Percentiles rank a stretch among this genome's conserved stretches.
phyloP scores from a whole-genome alignment of 2,113 vertebrate species.

The Burhinus bistriatus region DNA sequence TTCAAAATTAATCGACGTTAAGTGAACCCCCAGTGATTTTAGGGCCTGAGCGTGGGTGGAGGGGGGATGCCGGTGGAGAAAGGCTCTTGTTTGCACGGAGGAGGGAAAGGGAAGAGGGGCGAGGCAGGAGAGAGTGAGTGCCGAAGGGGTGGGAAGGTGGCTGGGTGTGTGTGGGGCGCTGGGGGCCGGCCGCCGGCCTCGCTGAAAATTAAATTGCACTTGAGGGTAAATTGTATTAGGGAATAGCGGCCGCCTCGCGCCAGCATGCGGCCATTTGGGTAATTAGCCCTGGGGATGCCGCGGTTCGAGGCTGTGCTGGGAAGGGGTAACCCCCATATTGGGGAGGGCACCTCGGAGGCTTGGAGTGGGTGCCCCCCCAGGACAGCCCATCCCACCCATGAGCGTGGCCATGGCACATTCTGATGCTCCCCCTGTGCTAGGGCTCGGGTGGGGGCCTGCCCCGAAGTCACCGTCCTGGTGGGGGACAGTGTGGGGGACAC shows the following conservation, averaged over 20 bases:
- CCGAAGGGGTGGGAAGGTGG: constrained; percentile 43
- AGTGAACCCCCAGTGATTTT: neutral
- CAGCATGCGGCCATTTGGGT: constrained; percentile 91
- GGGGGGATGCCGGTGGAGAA: neutral
- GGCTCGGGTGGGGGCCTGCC: neutral
- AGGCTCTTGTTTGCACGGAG: neutral
- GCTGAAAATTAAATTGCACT: constrained; percentile 98
- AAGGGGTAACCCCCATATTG: constrained; percentile 14
- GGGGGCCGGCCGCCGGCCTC: constrained; percentile 71
- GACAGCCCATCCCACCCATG: fast-evolving
- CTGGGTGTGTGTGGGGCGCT: constrained; percentile 18
- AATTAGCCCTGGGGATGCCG: constrained; percentile 80
- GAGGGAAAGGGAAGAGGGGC: neutral
- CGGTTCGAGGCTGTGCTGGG: fast-evolving
- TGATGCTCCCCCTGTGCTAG: neutral
- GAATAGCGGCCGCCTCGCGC: constrained; percentile 86
- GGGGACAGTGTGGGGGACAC: fast-evolving
- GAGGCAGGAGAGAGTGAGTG: neutral
- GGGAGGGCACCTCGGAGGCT: neutral
- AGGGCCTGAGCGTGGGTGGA: neutral
- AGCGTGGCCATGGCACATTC: fast-evolving
- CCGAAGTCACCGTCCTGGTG: neutral
- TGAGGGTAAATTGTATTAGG: constrained; percentile 98
- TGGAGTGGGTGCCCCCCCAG: too few relatives aligned
- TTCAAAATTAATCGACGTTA: neutral